A percentile compares a stretch with the other conserved stretches of the same genome.
Conservation (phyloP, 2,113 vertebrate genomes). For the Varanus komodoensis region DNA sequence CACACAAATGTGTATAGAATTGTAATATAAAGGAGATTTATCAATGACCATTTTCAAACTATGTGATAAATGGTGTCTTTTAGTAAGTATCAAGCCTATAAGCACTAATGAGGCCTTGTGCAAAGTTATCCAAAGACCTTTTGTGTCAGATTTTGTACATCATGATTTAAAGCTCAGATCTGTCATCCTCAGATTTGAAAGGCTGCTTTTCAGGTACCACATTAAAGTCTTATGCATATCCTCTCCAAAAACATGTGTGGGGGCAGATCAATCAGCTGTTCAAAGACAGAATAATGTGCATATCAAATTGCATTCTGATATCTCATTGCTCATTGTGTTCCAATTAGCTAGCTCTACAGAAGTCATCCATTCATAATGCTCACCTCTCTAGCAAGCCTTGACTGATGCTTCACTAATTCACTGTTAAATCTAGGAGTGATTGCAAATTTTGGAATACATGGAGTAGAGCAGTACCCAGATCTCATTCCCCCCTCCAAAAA, state of each 20-base stretch:
- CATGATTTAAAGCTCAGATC: background rate
- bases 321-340: too few species aligned
- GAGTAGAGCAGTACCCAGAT: too few species aligned
- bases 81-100: background rate
- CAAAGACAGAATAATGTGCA: background rate
- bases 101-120: background rate
- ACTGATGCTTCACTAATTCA: too few species aligned
- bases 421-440: too few species aligned
- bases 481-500: too few species aligned
- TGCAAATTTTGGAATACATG: too few species aligned
- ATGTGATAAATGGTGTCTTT: background rate
- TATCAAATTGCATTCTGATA: background rate
- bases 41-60: background rate
- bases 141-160: background rate
- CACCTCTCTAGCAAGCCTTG: too few species aligned
- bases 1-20: background rate
- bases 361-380: too few species aligned
- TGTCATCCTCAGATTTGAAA: background rate
- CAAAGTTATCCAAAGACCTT: background rate
- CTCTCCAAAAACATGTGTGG: background rate
- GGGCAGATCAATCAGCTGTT: background rate
- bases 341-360: background rate
- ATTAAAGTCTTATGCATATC: background rate
- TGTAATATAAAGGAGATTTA: background rate
- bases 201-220: background rate